These are phyloP conservation scores for Gorsachius magnificus DNA, from an alignment of 2,797 vertebrate species.

Conservation along the genomic window DNA sequence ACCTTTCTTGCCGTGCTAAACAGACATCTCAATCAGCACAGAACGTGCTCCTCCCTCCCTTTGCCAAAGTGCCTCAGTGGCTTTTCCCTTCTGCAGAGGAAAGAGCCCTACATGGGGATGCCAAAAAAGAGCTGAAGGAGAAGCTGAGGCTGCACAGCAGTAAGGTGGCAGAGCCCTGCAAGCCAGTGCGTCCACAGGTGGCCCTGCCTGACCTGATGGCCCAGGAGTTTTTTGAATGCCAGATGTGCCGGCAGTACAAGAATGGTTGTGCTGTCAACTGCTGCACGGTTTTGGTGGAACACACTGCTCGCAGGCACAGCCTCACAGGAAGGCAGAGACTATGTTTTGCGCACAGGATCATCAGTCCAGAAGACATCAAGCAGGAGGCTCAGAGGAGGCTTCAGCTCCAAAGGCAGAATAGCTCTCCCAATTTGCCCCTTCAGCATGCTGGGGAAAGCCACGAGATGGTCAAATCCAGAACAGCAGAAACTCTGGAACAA, in stretches of 20 bases:
- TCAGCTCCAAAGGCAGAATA: constrained; percentile 85
- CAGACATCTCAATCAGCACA: constrained; percentile 55
- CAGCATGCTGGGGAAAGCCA: constrained; percentile 44
- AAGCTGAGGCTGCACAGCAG: constrained; percentile 85
- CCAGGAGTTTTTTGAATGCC: constrained; percentile 30
- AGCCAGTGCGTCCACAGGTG: constrained; percentile 78
- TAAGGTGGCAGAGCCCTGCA: constrained; percentile 76
- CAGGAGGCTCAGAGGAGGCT: constrained; percentile 84
- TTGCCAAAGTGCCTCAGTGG: constrained; percentile 79
- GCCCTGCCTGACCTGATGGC: constrained; percentile 40
- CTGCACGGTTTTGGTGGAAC: constrained; percentile 15
- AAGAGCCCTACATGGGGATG: constrained; percentile 68
- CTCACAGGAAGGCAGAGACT: constrained; percentile 49
- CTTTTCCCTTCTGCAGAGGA: constrained; percentile 81
- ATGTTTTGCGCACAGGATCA: constrained; percentile 63
- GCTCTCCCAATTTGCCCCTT: constrained; percentile 81
- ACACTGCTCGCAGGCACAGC: background rate
- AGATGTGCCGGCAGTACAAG: constrained; percentile 30
- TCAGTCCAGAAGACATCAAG: constrained; percentile 85
- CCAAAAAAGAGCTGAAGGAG: constrained; percentile 83
- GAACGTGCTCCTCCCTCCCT: constrained; percentile 76
- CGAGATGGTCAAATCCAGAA: constrained; percentile 75
- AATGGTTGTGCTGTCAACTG: constrained; percentile 25
- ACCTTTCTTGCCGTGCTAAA: constrained; percentile 72
- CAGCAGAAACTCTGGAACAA: constrained; percentile 74